Conservation (phyloP, 2,888 invertebrate species). For the Orthosia gracilis region DNA sequence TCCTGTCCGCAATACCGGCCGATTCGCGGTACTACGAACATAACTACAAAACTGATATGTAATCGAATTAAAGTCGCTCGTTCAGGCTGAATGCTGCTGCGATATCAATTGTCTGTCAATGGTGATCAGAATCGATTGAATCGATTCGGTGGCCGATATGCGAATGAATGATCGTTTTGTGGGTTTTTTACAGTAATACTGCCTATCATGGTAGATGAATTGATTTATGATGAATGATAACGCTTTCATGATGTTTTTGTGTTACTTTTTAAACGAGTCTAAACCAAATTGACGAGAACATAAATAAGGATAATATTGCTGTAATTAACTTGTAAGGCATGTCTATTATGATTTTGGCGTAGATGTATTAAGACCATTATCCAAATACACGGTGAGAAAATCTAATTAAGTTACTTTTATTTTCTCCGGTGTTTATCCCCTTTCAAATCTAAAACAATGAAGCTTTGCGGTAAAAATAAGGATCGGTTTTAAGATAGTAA, state of each 20-base stretch:
- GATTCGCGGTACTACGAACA: conserved; percentile 20
- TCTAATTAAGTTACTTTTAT: no score
- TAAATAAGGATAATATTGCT: no score
- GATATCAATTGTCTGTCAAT: conserved; percentile 54
- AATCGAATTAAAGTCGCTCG: conserved; percentile 56
- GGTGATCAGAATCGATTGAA: conserved; percentile 41
- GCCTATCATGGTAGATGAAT: conserved; percentile 25
- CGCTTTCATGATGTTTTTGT: background rate
- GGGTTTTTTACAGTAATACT: conserved; percentile 29
- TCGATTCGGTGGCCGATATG: conserved; percentile 40
- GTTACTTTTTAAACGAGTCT: background rate
- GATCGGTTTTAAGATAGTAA: no score
- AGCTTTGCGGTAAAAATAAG: no score
- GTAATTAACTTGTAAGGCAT: no score
- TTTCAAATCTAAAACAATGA: no score
- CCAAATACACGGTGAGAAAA: no score
- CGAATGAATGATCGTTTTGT: conserved; percentile 42
- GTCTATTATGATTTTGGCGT: no score
- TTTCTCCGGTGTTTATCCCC: no score
- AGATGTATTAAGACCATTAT: no score
- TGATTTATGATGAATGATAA: conserved; percentile 10
- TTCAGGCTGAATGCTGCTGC: conserved; percentile 32
- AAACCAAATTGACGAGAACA: background rate
- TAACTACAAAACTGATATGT: conserved; percentile 44
- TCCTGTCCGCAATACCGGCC: conserved; percentile 12